phyloP scores from a whole-genome alignment of 2,797 vertebrate species.

The Hydrophis major region DNA sequence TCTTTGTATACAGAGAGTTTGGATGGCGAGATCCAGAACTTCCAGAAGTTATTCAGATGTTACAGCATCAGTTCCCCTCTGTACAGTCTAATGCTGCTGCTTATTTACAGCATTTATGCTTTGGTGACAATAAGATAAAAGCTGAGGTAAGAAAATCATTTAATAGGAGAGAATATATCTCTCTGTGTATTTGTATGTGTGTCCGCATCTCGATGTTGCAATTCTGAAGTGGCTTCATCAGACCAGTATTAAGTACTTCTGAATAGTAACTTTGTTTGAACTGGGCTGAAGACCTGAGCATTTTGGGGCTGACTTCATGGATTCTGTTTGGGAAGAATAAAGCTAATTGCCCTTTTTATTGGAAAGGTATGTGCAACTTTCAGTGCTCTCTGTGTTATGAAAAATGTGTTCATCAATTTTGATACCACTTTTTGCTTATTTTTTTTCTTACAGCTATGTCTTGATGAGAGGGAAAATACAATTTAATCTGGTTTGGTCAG shows the following conservation, averaged over 20 bases:
- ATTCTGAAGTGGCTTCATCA: background rate
- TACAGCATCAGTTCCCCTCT: slow-evolving; percentile 98
- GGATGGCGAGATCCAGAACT: slow-evolving; percentile 99
- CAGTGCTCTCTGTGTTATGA: background rate
- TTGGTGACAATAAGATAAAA: slow-evolving; percentile 99
- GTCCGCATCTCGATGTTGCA: background rate
- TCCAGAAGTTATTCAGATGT: slow-evolving; percentile 98
- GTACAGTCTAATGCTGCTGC: slow-evolving; percentile 98
- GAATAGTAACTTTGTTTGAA: background rate
- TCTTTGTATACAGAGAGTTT: slow-evolving; percentile 83
- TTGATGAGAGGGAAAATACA: background rate
- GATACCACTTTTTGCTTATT: background rate
- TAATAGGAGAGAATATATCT: background rate
- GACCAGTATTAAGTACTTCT: background rate
- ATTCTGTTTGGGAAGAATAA: background rate
- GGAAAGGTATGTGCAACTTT: background rate
- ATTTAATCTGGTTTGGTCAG: background rate
- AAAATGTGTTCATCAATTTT: background rate
- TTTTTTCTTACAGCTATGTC: background rate
- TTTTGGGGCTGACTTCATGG: background rate
- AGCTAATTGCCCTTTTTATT: background rate
- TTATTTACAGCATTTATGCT: slow-evolving; percentile 97
- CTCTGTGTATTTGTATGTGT: background rate
- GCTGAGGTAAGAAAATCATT: slow-evolving; percentile 80
- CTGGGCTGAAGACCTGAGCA: background rate